Conservation (phyloP, 2,888 invertebrate genomes). For the Sphaeridia pumilis region DNA sequence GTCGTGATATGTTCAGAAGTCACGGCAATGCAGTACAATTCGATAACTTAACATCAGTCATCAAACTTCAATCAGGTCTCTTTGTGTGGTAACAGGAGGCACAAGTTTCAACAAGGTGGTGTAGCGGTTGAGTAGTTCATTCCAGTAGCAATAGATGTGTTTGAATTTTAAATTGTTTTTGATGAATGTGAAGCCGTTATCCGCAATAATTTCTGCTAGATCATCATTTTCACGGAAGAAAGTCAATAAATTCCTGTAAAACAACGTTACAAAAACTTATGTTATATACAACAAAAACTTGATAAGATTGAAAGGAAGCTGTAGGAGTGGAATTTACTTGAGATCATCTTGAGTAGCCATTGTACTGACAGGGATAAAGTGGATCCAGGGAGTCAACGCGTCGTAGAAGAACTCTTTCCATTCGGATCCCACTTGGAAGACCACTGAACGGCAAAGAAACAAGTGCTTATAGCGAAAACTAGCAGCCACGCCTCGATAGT, state of each 20-base stretch:
- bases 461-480: conserved; percentile 94
- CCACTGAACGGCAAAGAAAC: conserved; percentile 79
- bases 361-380: conserved; percentile 76
- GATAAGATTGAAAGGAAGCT: neutral
- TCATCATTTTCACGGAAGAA: conserved; percentile 67
- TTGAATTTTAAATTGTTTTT: conserved; percentile 68
- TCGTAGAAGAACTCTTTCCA: conserved; percentile 94
- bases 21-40: too few species aligned
- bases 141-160: conserved; percentile 82
- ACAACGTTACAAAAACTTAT: neutral
- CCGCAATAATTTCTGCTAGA: conserved; percentile 63
- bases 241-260: conserved; percentile 46
- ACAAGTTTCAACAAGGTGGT: conserved; percentile 56
- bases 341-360: conserved; percentile 56
- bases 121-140: conserved; percentile 59
- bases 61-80: too few species aligned
- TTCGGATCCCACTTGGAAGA: conserved; percentile 86
- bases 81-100: too few species aligned
- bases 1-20: too few species aligned
- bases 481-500: conserved; percentile 93
- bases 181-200: conserved; percentile 68
- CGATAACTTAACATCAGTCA: too few species aligned
- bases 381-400: conserved; percentile 83
- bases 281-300: neutral
- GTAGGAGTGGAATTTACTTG: conserved; percentile 44